Evolutionary conservation across 2,888 invertebrate genomes (phyloP).

Genomic region (Matsumyia berberina): DNA sequence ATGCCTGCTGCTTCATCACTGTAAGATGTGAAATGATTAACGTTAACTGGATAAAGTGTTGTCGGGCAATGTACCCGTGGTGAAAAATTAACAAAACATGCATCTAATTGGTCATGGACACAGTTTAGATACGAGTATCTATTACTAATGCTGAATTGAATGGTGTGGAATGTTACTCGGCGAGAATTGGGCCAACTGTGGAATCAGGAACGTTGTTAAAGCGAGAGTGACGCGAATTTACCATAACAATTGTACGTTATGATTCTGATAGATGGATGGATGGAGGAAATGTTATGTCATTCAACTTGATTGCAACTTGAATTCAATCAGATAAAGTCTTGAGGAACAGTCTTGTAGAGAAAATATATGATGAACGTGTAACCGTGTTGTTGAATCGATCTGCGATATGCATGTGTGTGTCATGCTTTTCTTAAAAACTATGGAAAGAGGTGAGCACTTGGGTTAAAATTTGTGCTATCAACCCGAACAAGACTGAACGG

Average conservation of each 20-base stretch:
- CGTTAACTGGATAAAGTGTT: conserved; percentile 42
- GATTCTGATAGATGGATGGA: neutral
- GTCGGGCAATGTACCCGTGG: neutral
- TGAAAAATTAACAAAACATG: conserved; percentile 22
- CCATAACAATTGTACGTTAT: conserved; percentile 7
- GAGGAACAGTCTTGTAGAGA: neutral
- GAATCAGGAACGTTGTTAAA: conserved; percentile 21
- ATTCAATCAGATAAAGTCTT: conserved; percentile 7
- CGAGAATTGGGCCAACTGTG: neutral
- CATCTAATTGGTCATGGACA: conserved; percentile 32
- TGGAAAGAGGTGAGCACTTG: no score
- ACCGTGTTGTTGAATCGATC: neutral
- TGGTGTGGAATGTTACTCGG: no score
- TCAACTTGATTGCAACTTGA: conserved; percentile 4
- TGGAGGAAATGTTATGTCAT: neutral
- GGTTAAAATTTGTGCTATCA: no score
- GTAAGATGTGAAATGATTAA: conserved; percentile 18
- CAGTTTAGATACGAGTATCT: conserved; percentile 3
- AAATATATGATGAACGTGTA: neutral
- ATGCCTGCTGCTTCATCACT: neutral
- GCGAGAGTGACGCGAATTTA: conserved; percentile 36
- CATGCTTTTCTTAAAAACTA: no score
- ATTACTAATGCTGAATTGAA: conserved; percentile 16
- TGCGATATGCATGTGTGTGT: neutral
- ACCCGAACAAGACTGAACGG: no score